Conservation (phyloP, 1,140 invertebrate genomes). For the Scylla paramamosain region DNA sequence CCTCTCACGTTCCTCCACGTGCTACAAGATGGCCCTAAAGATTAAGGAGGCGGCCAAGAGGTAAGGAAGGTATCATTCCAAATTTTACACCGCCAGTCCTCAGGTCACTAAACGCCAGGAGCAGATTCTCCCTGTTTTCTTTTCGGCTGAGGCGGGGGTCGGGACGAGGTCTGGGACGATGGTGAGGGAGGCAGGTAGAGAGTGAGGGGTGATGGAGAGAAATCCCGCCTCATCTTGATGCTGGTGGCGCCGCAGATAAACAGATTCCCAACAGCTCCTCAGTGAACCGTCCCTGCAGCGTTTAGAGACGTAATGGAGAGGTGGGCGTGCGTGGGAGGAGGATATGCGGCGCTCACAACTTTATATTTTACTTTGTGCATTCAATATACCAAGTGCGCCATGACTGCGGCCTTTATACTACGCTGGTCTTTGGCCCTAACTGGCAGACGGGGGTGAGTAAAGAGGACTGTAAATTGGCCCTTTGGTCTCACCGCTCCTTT, state of each 20-base stretch:
- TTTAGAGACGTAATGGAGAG: background rate
- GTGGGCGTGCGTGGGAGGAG: background rate
- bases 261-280: background rate
- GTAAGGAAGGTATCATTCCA: background rate
- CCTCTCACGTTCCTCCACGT: background rate
- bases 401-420: background rate
- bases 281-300: background rate
- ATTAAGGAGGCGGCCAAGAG: background rate
- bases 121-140: background rate
- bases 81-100: background rate
- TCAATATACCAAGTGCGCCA: background rate
- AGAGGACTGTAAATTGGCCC: background rate
- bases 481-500: too few relatives aligned
- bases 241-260: background rate
- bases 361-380: background rate
- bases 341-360: background rate
- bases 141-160: background rate
- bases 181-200: background rate
- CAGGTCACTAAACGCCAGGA: background rate
- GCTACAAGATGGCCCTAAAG: background rate
- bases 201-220: background rate
- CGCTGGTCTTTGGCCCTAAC: background rate
- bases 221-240: background rate
- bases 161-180: background rate
- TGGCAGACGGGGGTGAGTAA: background rate